A percentile compares a stretch with the other conserved stretches of the same genome.
phyloP scores from a whole-genome alignment of 53 echinoderm and acorn worm genomes.

The Hippasteria phrygiana region DNA sequence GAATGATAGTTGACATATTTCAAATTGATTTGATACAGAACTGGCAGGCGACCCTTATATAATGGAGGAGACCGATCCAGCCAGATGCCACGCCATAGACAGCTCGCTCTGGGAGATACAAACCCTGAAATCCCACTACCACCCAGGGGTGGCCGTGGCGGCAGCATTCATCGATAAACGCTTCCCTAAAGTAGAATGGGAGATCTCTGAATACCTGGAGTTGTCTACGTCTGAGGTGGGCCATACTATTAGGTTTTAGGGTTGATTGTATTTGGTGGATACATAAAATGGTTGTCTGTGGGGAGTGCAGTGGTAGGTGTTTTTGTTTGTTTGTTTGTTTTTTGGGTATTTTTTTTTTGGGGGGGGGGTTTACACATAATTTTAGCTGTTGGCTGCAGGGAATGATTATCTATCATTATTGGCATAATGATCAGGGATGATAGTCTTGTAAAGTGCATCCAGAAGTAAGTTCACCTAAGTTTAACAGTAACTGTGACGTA shows the following conservation, averaged over 20 bases:
- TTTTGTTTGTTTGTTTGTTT: not conserved
- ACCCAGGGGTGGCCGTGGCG: conserved; percentile 81
- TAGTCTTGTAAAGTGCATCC: no score
- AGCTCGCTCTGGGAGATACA: conserved; percentile 96
- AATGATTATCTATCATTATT: no score
- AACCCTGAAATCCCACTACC: conserved; percentile 89
- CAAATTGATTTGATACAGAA: conserved; percentile 55
- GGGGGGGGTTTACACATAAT: not conserved
- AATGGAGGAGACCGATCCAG: conserved; percentile 85
- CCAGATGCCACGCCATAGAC: conserved; percentile 83
- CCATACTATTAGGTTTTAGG: not conserved
- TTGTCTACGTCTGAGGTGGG: conserved; percentile 82
- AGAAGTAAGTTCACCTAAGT: no score
- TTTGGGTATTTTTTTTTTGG: not conserved
- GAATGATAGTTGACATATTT: not conserved
- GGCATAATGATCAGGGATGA: no score
- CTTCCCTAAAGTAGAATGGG: conserved; percentile 92
- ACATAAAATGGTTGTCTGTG: no score
- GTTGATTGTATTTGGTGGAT: no score
- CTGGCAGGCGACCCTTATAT: conserved; percentile 81
- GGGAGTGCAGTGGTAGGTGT: not conserved
- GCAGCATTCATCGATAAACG: conserved; percentile 80
- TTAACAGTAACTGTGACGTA: no score
- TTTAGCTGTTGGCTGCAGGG: not conserved
- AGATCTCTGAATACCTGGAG: conserved; percentile 81